Evolutionary conservation across 2,888 invertebrate species (phyloP), one percentile per base, ranked within the genome.

Genomic region (Parascotia fuliginaria): DNA sequence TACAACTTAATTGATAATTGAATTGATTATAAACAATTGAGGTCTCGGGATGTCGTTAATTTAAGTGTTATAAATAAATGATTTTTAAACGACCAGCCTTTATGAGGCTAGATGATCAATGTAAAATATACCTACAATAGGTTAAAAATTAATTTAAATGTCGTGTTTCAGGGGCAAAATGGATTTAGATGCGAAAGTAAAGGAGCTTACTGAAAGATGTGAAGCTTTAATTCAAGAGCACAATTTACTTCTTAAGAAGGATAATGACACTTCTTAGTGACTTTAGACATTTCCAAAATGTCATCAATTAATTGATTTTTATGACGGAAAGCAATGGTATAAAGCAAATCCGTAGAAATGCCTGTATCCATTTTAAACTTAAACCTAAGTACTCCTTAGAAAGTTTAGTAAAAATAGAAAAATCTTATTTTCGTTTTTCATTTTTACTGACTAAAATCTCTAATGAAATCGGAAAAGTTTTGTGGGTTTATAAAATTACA

Each of bases 161-260:
- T 39, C n/a, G 34, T 16, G 38, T 77, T 75, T 37, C 73, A 85
- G 85, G 1, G 81, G 81, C 0, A 83, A 79, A 65, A 13, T 32
- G 27, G 73, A 78, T 15, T 64, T 84, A 44, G 68, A 75, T 9
- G 69, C 64, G 34, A 76, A 77, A 66, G 3, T 78, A 3, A 75
- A 76, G 45, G 50, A 60, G 9, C 42, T 81, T 6, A 58, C 63
- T 1, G 55, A 65, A 27, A 69, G 75, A 56, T 69, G 64, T 33
- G 73, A 79, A 49, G 58, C 28, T 11, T 47, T 83, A 22, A 49
- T 62, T 11, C 59, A 68, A 37, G 74, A 76, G 65, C 55, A 34
- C 9, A 36, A 58, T 40, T 38, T 27, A 39, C 44, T 66, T 37
- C 27, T 47, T 2, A 36, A 65, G 14, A 51, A 55, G 3, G 50